A percentile compares a stretch with the other conserved stretches of the same genome.
These are phyloP conservation scores for Stenchaetothrips biformis DNA, from an alignment of 2,888 invertebrate species.

Conservation along the genomic window DNA sequence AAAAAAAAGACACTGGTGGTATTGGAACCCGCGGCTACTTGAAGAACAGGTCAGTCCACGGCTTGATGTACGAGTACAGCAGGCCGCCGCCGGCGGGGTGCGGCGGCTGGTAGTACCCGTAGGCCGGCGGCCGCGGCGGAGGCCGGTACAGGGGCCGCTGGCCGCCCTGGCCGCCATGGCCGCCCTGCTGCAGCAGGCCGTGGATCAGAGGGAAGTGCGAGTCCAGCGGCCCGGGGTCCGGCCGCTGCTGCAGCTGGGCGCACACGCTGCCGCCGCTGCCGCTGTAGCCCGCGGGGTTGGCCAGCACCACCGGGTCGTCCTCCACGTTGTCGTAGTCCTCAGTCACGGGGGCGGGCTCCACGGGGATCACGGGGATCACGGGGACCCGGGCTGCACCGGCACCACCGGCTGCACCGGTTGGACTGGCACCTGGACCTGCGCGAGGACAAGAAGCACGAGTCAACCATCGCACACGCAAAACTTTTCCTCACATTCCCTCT, in stretches of 20 bases:
- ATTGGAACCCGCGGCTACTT: neutral
- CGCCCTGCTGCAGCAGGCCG: neutral
- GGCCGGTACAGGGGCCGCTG: neutral
- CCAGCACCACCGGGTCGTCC: neutral
- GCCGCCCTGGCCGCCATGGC: neutral
- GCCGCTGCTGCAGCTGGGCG: neutral
- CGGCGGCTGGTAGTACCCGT: neutral
- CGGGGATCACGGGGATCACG: neutral
- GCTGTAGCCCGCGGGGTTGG: neutral
- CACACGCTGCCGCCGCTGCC: neutral
- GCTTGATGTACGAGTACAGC: constrained; percentile 13
- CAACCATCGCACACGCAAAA: no score
- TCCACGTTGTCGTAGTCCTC: constrained; percentile 7
- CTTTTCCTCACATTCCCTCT: no score
- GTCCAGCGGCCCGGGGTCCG: neutral
- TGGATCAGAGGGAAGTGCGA: constrained; percentile 5
- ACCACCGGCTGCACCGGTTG: neutral
- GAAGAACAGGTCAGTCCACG: constrained; percentile 13
- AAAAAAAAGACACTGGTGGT: neutral
- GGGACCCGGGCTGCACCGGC: neutral
- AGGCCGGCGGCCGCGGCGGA: neutral
- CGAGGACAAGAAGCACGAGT: no score
- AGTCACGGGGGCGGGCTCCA: neutral
- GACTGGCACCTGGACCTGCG: neutral
- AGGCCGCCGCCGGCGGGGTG: neutral